Evolutionary conservation across 2,797 vertebrate genomes (phyloP).

Genomic region (Phalanger gymnotis): DNA sequence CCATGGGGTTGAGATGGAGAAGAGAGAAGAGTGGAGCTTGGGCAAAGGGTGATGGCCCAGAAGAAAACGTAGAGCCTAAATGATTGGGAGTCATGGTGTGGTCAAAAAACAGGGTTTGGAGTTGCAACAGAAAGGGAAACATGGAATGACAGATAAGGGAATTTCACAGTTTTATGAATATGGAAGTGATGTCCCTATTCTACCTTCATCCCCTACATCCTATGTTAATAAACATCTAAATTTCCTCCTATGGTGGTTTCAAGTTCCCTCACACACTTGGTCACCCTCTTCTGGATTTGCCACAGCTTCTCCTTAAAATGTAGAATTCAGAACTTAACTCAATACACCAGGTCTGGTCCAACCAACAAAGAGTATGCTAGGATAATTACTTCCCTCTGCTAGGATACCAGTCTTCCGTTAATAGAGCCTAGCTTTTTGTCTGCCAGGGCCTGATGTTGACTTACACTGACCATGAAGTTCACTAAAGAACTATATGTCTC

Average conservation of each 20-base stretch:
- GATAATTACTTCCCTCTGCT: not conserved
- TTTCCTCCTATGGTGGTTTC: not conserved
- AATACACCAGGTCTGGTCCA: not conserved
- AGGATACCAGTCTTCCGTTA: not conserved
- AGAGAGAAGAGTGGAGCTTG: not conserved
- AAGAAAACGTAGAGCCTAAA: not conserved
- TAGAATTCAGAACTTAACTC: not conserved
- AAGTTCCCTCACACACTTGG: not conserved
- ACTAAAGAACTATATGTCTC: not conserved
- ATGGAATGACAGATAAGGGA: not conserved
- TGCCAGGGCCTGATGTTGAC: not conserved
- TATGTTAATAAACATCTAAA: not conserved
- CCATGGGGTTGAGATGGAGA: not conserved
- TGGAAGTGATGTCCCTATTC: not conserved
- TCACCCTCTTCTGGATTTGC: not conserved
- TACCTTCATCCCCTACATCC: not conserved
- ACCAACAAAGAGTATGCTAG: not conserved
- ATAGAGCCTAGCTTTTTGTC: not conserved
- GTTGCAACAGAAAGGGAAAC: not conserved
- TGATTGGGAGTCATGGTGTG: not conserved
- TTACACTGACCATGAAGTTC: not conserved
- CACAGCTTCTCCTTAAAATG: not conserved
- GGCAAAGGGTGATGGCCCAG: not conserved
- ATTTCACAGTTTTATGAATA: not conserved
- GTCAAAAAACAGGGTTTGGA: not conserved